Evolutionary conservation across 2,113 vertebrate genomes (phyloP), one percentile per base, ranked within the genome.

Genomic region (Phycodurus eques): DNA sequence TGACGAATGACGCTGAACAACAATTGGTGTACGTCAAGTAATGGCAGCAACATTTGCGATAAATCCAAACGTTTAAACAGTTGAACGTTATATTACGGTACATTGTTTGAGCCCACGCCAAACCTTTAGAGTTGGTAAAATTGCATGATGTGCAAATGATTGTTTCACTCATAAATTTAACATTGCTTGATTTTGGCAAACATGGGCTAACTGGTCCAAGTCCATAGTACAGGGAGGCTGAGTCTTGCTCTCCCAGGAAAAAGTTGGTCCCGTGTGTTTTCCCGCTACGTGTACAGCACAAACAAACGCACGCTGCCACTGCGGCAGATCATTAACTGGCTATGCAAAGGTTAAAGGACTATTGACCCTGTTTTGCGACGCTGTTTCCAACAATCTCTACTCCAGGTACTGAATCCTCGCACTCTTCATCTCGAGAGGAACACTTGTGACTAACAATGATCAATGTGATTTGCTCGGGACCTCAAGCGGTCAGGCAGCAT

Each of bases 261-360:
- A 22, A 8, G 27, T 61, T 35, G 53, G 53, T n/a, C 9, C n/a
- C 15, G 46, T 33, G 72, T 57, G 19, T 65, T 72, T 70, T 17
- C 60, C 57, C 53, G 8, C 53, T 22, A 13, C 6, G 4, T 15
- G 59, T 33, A 0, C 59, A 42, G 47, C 42, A 60, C 73, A 61
- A 51, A 69, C 35, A 75, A 60, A 60, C 54, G 67, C 71, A 57
- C 19, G 22, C 33, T 15, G 5, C 46, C 13, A 71, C 62, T 51
- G 76, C 51, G 56, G 62, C 39, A 76, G 86, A 88, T 84, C 79
- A 85, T 88, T 88, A 74, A 84, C 75, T 14, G 47, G 71, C 75
- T 68, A 67, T 65, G 74, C 73, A 88, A 78, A 77, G 80, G 79
- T 69, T 65, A 6, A 20, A 33, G 46, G 80, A 72, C 84, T 80